Conservation (phyloP, 2,113 vertebrate species). For the Myotis lucifugus region DNA sequence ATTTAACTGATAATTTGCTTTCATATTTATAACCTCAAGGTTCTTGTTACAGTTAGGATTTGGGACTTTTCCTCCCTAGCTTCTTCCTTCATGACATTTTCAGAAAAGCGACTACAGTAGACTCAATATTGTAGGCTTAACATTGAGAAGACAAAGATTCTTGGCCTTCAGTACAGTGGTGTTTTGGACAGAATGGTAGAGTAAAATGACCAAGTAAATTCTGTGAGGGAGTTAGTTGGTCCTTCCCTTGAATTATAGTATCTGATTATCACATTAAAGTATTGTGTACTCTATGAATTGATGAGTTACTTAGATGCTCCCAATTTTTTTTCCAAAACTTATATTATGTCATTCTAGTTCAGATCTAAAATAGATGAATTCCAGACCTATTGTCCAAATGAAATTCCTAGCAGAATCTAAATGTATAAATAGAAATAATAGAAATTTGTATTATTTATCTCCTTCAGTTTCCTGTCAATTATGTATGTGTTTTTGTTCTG, state of each 20-base stretch:
- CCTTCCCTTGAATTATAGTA: background rate
- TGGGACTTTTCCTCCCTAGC: background rate
- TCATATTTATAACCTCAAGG: background rate
- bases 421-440: background rate
- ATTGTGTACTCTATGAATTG: background rate
- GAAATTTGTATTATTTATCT: background rate
- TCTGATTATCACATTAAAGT: background rate
- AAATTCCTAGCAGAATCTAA: background rate
- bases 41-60: background rate
- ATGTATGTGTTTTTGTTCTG: background rate
- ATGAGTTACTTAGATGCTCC: background rate
- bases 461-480: background rate
- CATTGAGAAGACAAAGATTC: background rate
- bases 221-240: background rate
- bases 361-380: background rate
- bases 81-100: background rate
- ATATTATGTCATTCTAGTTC: background rate
- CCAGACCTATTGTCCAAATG: background rate
- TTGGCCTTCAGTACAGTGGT: background rate
- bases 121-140: background rate
- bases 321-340: background rate
- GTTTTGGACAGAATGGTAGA: no score
- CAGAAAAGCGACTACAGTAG: background rate
- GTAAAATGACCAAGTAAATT: background rate
- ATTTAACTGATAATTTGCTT: background rate